A percentile compares a stretch with the other conserved stretches of the same genome.
Evolutionary conservation across 2,113 vertebrate species (phyloP).

Genomic region (Aix galericulata): DNA sequence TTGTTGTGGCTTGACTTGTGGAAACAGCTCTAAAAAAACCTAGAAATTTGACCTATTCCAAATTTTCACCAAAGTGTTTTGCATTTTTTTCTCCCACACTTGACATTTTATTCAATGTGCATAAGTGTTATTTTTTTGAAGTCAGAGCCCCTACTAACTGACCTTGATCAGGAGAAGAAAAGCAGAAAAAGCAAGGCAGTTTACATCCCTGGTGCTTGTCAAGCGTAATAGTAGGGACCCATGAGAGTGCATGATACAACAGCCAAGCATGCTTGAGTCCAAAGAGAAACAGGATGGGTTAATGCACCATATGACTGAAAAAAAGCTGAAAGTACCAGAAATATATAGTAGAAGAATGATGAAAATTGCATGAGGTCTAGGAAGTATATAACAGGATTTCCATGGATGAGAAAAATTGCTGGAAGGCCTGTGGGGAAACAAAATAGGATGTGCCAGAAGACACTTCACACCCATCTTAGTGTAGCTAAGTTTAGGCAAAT

Average conservation of each 20-base stretch:
- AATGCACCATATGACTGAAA: not conserved
- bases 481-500: not conserved
- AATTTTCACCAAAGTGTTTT: not conserved
- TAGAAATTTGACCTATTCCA: not conserved
- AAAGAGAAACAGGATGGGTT: not conserved
- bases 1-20: not conserved
- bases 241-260: not conserved
- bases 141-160: not conserved
- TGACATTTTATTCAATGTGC: not conserved
- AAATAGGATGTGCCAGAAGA: not conserved
- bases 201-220: not conserved
- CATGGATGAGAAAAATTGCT: not conserved
- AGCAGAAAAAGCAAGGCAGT: not conserved
- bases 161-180: not conserved
- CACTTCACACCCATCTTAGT: not conserved
- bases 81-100: not conserved
- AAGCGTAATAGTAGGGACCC: not conserved
- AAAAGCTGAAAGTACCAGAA: not conserved
- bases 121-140: not conserved
- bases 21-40: not conserved
- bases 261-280: not conserved
- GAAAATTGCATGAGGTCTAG: not conserved
- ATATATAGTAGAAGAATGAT: not conserved
- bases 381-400: not conserved
- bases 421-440: not conserved